Percentiles rank a stretch among this genome's conserved stretches.
Conservation (phyloP, 1,140 invertebrate genomes). For the Caenorhabditis inopinata region DNA sequence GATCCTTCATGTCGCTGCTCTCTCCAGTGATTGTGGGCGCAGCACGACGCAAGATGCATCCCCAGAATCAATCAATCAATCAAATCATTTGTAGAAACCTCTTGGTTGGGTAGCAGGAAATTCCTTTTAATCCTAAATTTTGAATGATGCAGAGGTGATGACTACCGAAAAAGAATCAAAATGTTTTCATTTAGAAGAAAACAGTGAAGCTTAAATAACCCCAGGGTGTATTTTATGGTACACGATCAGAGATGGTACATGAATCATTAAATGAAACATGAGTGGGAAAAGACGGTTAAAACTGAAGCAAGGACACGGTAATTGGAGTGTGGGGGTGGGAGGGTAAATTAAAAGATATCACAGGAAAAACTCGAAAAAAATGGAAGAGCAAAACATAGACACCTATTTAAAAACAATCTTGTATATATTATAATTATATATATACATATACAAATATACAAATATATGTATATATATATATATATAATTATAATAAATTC, state of each 20-base stretch:
- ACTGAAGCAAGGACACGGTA: background rate
- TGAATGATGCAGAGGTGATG: too few relatives aligned
- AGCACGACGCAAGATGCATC: too few relatives aligned
- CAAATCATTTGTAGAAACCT: too few relatives aligned
- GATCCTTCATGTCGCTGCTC: too few relatives aligned
- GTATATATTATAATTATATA: too few relatives aligned
- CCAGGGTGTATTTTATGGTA: background rate
- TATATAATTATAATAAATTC: background rate
- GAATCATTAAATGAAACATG: slow-evolving; percentile 21
- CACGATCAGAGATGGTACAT: background rate
- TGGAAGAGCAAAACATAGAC: background rate
- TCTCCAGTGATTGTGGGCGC: too few relatives aligned
- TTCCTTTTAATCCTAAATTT: too few relatives aligned
- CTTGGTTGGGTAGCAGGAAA: too few relatives aligned
- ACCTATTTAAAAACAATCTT: slow-evolving; percentile 4
- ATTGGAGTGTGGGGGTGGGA: background rate
- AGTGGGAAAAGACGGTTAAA: background rate
- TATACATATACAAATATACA: too few relatives aligned
- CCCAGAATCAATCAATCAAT: too few relatives aligned
- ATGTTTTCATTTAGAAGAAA: background rate
- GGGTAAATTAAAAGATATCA: background rate
- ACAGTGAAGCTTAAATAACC: background rate
- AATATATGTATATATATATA: too few relatives aligned
- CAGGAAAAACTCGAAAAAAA: background rate
- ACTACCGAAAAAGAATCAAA: background rate